These are phyloP conservation scores for Macropodus opercularis DNA, from an alignment of 2,797 vertebrate species.

Conservation along the genomic window DNA sequence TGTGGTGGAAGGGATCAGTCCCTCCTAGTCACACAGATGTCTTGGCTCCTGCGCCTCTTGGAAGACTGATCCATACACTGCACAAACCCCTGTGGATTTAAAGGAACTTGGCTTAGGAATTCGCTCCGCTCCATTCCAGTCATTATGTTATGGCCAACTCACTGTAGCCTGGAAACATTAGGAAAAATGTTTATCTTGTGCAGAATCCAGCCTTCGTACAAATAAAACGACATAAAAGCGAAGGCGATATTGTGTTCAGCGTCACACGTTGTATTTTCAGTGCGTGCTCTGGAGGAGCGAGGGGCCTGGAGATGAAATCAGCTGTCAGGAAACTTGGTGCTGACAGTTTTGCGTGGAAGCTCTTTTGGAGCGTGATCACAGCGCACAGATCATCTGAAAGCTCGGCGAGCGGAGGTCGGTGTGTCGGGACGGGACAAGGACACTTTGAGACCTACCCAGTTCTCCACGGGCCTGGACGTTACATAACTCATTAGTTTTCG, in stretches of 20 bases:
- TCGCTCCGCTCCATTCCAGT: constrained; percentile 72
- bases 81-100: constrained; percentile 71
- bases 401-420: constrained; percentile 56
- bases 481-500: constrained; percentile 79
- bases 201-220: constrained; percentile 61
- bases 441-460: constrained; percentile 56
- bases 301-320: constrained; percentile 49
- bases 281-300: constrained; percentile 33
- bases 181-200: constrained; percentile 69
- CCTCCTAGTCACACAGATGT: constrained; percentile 80
- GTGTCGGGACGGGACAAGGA: constrained; percentile 70
- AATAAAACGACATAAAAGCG: constrained; percentile 72
- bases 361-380: constrained; percentile 30
- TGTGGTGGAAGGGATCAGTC: constrained; percentile 65
- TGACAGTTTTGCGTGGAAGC: constrained; percentile 48
- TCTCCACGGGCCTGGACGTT: constrained; percentile 70
- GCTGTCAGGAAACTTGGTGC: constrained; percentile 40
- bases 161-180: constrained; percentile 70
- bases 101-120: constrained; percentile 76
- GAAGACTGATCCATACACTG: constrained; percentile 72
- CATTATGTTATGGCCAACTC: constrained; percentile 69
- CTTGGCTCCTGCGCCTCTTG: constrained; percentile 77
- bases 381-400: constrained; percentile 39
- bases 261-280: constrained; percentile 41
- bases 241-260: constrained; percentile 55